These are phyloP conservation scores for Leuciscus waleckii DNA, from an alignment of 2,797 vertebrate species.

Conservation along the genomic window DNA sequence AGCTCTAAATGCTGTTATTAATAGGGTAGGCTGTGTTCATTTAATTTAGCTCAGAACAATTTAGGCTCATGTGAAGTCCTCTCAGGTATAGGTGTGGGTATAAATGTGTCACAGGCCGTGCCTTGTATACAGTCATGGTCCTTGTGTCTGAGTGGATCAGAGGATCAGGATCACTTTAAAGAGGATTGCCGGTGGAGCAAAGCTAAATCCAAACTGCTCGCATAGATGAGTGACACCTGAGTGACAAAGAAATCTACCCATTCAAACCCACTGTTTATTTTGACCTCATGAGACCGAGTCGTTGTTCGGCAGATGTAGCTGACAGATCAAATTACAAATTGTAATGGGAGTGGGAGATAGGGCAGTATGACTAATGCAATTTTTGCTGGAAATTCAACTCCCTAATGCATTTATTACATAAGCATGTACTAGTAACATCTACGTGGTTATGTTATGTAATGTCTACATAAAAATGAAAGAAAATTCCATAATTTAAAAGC, in stretches of 20 bases:
- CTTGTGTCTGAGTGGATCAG: conserved; percentile 48
- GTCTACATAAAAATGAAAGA: neutral
- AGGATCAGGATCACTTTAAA: conserved; percentile 57
- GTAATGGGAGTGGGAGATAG: neutral
- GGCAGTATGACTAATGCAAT: no score
- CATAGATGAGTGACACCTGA: conserved; percentile 20
- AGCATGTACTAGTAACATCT: neutral
- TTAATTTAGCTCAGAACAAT: neutral
- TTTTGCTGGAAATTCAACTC: neutral
- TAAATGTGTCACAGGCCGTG: conserved; percentile 3
- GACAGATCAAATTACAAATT: conserved; percentile 1
- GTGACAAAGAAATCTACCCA: neutral
- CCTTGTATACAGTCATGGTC: conserved; percentile 32
- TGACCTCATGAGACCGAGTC: neutral
- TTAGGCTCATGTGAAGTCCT: neutral
- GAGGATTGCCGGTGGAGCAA: conserved; percentile 52
- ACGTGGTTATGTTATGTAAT: neutral
- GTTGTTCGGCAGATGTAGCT: neutral
- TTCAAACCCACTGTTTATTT: neutral
- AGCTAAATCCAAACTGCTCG: conserved; percentile 47
- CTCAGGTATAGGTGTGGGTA: neutral
- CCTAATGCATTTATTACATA: neutral
- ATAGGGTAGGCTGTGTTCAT: neutral
- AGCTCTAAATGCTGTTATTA: neutral
- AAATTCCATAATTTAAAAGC: neutral